A percentile compares a stretch with the other conserved stretches of the same genome.
Conservation (phyloP, 2,797 vertebrate genomes). For the Petrocephalus sullivani region DNA sequence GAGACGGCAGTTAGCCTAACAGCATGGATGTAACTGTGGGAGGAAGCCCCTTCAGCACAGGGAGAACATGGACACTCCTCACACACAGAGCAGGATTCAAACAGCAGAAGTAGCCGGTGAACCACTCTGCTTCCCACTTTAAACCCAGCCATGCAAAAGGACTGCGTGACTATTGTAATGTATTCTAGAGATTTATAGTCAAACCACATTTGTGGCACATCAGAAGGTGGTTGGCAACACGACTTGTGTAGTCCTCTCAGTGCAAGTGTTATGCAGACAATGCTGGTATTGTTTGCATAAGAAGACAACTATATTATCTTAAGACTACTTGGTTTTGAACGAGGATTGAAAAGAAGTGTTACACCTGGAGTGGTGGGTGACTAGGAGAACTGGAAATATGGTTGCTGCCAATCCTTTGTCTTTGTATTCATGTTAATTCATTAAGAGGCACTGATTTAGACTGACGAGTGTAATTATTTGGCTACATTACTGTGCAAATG, state of each 20-base stretch:
- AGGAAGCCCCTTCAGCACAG: neutral
- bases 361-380: neutral
- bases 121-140: neutral
- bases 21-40: neutral
- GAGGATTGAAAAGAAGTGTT: neutral
- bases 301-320: constrained; percentile 17
- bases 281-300: constrained; percentile 14
- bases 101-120: neutral
- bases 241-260: neutral
- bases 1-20: neutral
- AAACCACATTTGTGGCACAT: neutral
- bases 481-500: neutral
- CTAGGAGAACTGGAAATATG: neutral
- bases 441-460: neutral
- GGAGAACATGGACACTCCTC: neutral
- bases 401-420: neutral
- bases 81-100: neutral
- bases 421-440: constrained; percentile 2
- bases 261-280: constrained; percentile 19
- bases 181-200: constrained; percentile 3
- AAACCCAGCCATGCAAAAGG: neutral
- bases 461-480: neutral
- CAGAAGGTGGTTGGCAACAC: neutral
- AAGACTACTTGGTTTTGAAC: constrained; percentile 18
- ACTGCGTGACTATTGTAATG: neutral